Evolutionary conservation across 2,797 vertebrate species (phyloP).

Genomic region (Protosalanx chinensis): DNA sequence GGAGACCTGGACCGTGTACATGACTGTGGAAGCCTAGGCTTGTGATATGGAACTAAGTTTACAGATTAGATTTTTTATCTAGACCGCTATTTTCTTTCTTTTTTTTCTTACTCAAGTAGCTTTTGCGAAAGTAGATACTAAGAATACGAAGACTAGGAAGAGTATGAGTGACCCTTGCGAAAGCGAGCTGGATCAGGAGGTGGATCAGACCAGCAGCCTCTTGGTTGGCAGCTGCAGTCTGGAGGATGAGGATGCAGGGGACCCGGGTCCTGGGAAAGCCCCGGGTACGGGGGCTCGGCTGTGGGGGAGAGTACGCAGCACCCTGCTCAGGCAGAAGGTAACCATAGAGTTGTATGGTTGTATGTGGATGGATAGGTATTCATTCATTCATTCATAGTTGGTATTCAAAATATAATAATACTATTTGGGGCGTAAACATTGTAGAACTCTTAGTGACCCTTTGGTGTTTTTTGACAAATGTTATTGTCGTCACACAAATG

Average conservation of each 20-base stretch:
- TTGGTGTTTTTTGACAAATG: neutral
- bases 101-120: neutral
- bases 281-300: constrained; percentile 55
- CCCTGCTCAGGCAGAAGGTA: constrained; percentile 71
- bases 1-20: neutral
- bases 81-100: neutral
- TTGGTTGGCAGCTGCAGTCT: constrained; percentile 9
- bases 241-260: constrained; percentile 57
- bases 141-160: constrained; percentile 16
- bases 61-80: neutral
- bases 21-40: constrained; percentile 10
- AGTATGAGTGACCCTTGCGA: constrained; percentile 50
- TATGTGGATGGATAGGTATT: neutral
- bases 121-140: constrained; percentile 8
- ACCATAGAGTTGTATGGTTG: constrained; percentile 3
- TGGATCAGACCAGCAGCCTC: constrained; percentile 43
- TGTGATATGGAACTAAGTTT: neutral
- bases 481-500: too few relatives aligned
- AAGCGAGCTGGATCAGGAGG: constrained; percentile 35
- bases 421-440: neutral
- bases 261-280: constrained; percentile 39
- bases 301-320: constrained; percentile 68
- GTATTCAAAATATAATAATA: too few relatives aligned
- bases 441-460: neutral
- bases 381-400: neutral